Evolutionary conservation across 2,113 vertebrate genomes (phyloP), one percentile per base, ranked within the genome.

Genomic region (Oncorhynchus mykiss): DNA sequence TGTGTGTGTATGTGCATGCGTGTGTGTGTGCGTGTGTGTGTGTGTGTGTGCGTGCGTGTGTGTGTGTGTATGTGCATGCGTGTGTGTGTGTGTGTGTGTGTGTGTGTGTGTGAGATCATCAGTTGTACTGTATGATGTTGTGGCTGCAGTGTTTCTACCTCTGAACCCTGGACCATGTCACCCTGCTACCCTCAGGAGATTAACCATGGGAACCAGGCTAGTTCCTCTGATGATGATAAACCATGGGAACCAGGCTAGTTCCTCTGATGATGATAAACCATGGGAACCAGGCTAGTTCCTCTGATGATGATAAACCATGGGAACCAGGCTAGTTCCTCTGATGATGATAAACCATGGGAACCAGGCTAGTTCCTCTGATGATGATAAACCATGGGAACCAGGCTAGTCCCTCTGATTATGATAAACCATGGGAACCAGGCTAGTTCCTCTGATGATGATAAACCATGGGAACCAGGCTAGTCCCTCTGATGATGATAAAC

Each of bases 131-230:
- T 80, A 86, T 88, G 88, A 91, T 87, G 84, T 76, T 84, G 81
- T 71, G 72, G 60, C 74, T 78, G 39, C 8, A 45, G 80, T 76
- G 85, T 88, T 89, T 82, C 86, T 89, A 84, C 86, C 79, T 84
- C 84, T 82, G 76, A 79, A 88, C 81, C 90, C 92, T 93, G 92
- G 88, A 82, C 87, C 88, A 81, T 89, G 88, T 93, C 91, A 92
- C 88, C 83, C 76, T 64, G 79, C 75, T 81, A 87, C 88, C 86
- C 87, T 69, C 4, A 89, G 86, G 88, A 84, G 80, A 80, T 82
- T 86, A 89, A 88, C 87, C 88, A 89, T 92, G 91, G 84, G 92
- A 93, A 93, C 87, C 57, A 24, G 14, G 3, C 51, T 18, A 39
- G 39, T 90, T 69, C 48, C 78, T 75, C 83, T 73, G 74, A 86